Conservation (phyloP, 2,888 invertebrate species). For the Zhuqinia jingwanae region DNA sequence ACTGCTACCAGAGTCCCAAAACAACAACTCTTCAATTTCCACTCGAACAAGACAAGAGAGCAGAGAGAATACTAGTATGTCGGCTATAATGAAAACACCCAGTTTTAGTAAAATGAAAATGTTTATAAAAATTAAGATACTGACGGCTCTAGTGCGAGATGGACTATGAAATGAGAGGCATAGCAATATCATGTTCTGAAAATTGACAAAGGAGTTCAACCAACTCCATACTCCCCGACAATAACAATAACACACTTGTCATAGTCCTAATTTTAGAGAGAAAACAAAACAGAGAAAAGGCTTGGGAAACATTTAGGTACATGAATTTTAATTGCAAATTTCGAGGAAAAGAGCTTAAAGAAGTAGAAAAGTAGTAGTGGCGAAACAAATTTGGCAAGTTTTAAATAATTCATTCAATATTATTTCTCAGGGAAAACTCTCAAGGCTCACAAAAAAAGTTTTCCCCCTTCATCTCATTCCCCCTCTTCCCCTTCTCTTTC, state of each 20-base stretch:
- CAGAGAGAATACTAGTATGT: too few relatives aligned
- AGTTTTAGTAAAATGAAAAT: conserved; percentile 10
- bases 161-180: too few relatives aligned
- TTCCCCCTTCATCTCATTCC: conserved; percentile 10
- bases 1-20: conserved; percentile 11
- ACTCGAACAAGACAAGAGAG: too few relatives aligned
- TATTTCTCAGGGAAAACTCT: conserved; percentile 36
- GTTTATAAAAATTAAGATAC: too few relatives aligned
- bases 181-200: too few relatives aligned
- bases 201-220: background rate
- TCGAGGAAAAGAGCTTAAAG: background rate
- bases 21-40: conserved; percentile 15
- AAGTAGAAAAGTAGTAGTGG: too few relatives aligned
- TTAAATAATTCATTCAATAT: conserved; percentile 51
- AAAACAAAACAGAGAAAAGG: conserved; percentile 48
- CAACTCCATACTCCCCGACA: background rate
- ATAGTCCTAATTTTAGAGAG: background rate
- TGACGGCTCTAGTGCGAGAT: too few relatives aligned
- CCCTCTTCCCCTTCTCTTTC: conserved; percentile 1
- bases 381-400: background rate
- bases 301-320: conserved; percentile 40
- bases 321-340: conserved; percentile 36
- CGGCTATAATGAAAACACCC: too few relatives aligned
- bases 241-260: background rate
- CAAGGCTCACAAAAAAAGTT: background rate